Conservation (phyloP, 2,113 vertebrate genomes). For the Pluvialis apricaria region DNA sequence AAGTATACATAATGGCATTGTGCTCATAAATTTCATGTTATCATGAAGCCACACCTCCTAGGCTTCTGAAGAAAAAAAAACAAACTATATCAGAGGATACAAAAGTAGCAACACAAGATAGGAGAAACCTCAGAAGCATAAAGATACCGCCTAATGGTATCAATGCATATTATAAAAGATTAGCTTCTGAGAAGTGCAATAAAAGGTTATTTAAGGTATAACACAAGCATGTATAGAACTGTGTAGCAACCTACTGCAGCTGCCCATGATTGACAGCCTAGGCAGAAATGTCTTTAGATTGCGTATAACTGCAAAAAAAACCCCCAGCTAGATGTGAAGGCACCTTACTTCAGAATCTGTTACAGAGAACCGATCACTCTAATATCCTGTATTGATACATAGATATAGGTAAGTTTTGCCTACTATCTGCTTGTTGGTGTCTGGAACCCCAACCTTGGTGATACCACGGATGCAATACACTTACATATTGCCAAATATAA, state of each 20-base stretch:
- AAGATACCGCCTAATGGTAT: not conserved
- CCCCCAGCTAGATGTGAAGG: not conserved
- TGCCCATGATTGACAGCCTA: not conserved
- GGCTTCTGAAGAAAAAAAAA: not conserved
- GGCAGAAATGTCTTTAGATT: not conserved
- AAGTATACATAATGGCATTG: not conserved
- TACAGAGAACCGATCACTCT: not conserved
- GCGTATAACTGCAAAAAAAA: not conserved
- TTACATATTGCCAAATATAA: not conserved
- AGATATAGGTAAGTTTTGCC: not conserved
- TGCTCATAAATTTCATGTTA: not conserved
- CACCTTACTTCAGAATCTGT: not conserved
- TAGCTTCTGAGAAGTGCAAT: not conserved
- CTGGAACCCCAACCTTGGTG: not conserved
- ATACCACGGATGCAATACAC: not conserved
- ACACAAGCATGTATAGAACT: not conserved
- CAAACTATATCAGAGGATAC: not conserved
- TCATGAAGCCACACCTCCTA: not conserved
- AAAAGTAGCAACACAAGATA: not conserved
- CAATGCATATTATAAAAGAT: not conserved
- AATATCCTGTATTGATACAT: not conserved
- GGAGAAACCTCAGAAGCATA: not conserved
- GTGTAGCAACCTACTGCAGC: not conserved
- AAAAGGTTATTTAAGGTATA: not conserved
- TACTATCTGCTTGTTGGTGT: not conserved